Evolutionary conservation across 2,888 invertebrate genomes (phyloP).

Genomic region (Dioctria linearis): DNA sequence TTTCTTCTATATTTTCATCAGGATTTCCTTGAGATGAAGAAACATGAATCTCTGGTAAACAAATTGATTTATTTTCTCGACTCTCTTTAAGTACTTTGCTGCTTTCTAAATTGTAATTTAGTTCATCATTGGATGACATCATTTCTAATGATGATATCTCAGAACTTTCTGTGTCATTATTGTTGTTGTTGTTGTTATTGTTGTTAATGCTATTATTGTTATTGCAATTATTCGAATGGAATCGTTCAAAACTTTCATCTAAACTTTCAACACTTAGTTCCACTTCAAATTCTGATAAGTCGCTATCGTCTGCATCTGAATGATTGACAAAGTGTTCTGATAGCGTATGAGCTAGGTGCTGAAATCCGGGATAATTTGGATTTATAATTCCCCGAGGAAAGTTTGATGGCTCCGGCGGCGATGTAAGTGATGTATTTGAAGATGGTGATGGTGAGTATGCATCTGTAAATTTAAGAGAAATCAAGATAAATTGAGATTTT

Average conservation of each 20-base stretch:
- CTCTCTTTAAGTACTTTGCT: constrained; percentile 36
- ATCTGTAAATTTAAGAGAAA: constrained; percentile 56
- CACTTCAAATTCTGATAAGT: constrained; percentile 67
- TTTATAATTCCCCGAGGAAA: constrained; percentile 83
- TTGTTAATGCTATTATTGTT: constrained; percentile 60
- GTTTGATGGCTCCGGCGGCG: constrained; percentile 64
- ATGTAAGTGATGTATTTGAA: constrained; percentile 60
- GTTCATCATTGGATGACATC: constrained; percentile 48
- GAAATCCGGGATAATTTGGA: constrained; percentile 88
- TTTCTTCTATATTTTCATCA: not conserved
- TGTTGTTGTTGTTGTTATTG: constrained; percentile 47
- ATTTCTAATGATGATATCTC: not conserved
- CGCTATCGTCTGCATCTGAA: constrained; percentile 67
- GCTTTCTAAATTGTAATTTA: constrained; percentile 53
- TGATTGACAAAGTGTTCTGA: constrained; percentile 69
- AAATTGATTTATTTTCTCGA: constrained; percentile 52
- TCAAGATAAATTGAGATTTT: not conserved
- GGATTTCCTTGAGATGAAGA: constrained; percentile 26
- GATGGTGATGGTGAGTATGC: constrained; percentile 58
- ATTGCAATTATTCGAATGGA: constrained; percentile 69
- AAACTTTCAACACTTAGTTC: constrained; percentile 66
- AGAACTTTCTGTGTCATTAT: not conserved
- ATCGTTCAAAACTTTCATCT: constrained; percentile 64
- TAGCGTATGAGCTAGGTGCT: constrained; percentile 83
- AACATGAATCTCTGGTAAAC: constrained; percentile 53